phyloP scores from a whole-genome alignment of 2,797 vertebrate genomes.

The Xyrichtys novacula region DNA sequence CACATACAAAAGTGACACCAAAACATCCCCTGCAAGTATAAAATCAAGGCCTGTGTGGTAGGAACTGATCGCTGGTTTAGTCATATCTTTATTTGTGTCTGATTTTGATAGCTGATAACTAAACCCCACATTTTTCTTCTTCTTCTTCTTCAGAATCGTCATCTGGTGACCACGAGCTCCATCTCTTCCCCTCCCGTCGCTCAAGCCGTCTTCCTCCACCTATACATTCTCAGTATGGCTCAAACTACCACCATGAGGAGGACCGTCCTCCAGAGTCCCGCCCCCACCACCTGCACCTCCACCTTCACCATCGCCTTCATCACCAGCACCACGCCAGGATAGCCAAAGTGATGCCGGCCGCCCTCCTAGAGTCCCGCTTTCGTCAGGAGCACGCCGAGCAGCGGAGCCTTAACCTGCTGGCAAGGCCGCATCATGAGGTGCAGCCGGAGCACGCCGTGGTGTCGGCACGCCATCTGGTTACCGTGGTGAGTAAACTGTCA shows the following conservation, averaged over 20 bases:
- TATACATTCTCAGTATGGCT: not conserved
- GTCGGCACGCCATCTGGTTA: constrained; percentile 75
- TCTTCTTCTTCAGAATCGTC: constrained; percentile 65
- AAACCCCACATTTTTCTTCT: too few species aligned
- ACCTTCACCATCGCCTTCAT: constrained; percentile 7
- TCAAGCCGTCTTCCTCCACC: constrained; percentile 25
- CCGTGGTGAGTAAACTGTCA: constrained; percentile 77
- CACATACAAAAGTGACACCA: too few species aligned
- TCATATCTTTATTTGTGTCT: not conserved
- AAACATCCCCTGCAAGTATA: too few species aligned
- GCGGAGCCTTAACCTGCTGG: constrained; percentile 60
- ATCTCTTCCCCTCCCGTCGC: constrained; percentile 41
- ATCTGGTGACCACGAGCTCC: constrained; percentile 54
- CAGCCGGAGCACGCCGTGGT: constrained; percentile 61
- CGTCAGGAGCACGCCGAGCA: constrained; percentile 42
- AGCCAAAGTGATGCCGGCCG: constrained; percentile 40
- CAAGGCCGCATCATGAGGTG: constrained; percentile 49
- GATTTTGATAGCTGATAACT: too few species aligned
- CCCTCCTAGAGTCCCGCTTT: constrained; percentile 53
- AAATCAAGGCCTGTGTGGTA: too few species aligned
- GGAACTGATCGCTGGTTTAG: too few species aligned
- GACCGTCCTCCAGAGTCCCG: constrained; percentile 1
- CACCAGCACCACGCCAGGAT: constrained; percentile 14
- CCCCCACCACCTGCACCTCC: constrained; percentile 7
- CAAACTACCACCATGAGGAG: not conserved